Conservation (phyloP, 2,888 invertebrate genomes). For the Leuctra nigra region DNA sequence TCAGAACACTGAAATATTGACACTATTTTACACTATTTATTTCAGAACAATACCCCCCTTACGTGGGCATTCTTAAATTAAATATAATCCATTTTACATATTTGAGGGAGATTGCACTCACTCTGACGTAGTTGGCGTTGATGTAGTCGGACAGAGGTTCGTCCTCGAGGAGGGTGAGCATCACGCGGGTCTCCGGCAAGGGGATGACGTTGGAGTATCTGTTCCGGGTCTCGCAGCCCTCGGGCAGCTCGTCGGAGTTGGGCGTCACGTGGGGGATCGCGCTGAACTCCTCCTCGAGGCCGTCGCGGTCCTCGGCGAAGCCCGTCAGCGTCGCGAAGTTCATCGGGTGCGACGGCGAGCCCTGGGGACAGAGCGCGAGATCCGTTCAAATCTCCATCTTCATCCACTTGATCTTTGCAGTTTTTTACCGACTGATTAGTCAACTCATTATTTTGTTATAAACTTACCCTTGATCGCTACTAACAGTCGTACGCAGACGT, state of each 20-base stretch:
- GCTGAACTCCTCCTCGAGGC: slow-evolving; percentile 73
- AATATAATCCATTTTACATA: too few species aligned
- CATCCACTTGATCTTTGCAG: too few species aligned
- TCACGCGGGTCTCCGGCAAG: slow-evolving; percentile 82
- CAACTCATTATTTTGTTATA: too few species aligned
- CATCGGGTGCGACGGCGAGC: slow-evolving; percentile 65
- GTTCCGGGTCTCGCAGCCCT: slow-evolving; percentile 85
- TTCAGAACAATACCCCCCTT: too few species aligned
- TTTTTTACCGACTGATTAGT: too few species aligned
- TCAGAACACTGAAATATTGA: too few species aligned
- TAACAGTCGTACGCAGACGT: too few species aligned
- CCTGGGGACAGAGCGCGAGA: slow-evolving; percentile 41
- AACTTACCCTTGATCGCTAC: too few species aligned
- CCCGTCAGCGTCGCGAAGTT: slow-evolving; percentile 71
- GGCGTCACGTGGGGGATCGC: slow-evolving; percentile 74
- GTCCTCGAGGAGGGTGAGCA: slow-evolving; percentile 60
- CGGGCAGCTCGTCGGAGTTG: slow-evolving; percentile 73
- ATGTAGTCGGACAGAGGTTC: slow-evolving; percentile 83
- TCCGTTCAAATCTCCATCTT: too few species aligned
- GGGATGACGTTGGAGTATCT: slow-evolving; percentile 94
- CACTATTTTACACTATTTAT: too few species aligned
- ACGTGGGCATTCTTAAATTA: too few species aligned
- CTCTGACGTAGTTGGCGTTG: slow-evolving; percentile 88
- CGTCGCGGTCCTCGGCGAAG: slow-evolving; percentile 58
- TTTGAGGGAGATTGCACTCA: too few species aligned